Percentiles rank a stretch among this genome's conserved stretches.
Evolutionary conservation across 1,140 invertebrate species (phyloP).

Genomic region (Galendromus occidentalis): DNA sequence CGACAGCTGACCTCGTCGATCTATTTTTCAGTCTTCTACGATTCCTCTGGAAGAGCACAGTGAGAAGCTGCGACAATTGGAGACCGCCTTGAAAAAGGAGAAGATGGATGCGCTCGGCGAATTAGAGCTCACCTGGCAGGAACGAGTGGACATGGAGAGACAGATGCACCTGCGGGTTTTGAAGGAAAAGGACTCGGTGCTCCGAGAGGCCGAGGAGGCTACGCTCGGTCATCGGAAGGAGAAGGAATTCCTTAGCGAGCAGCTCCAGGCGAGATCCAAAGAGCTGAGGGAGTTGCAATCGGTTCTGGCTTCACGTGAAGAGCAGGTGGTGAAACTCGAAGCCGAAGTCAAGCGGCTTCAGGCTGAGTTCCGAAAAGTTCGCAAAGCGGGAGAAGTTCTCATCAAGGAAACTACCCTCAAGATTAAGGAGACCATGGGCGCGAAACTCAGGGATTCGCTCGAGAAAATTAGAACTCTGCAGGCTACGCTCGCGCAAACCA

Average conservation of each 20-base stretch:
- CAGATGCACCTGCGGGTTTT: neutral
- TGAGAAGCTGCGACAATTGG: neutral
- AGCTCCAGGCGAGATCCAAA: neutral
- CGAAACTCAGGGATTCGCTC: neutral
- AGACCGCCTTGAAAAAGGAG: neutral
- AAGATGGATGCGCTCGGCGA: constrained; percentile 1
- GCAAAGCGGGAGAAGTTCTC: neutral
- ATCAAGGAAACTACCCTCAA: neutral
- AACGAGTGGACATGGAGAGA: neutral
- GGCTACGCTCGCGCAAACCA: neutral
- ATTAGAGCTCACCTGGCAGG: neutral
- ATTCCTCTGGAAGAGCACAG: neutral
- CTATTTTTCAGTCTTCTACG: neutral
- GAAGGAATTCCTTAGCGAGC: neutral
- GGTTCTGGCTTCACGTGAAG: neutral
- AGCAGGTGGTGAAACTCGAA: neutral
- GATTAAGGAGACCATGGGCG: neutral
- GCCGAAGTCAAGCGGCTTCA: neutral
- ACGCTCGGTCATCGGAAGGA: neutral
- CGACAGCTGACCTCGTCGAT: too few relatives aligned
- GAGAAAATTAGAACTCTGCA: neutral
- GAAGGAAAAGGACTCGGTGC: neutral
- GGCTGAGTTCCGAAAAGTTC: neutral
- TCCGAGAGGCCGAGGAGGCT: neutral
- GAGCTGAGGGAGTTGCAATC: neutral